phyloP scores from a whole-genome alignment of 2,797 vertebrate genomes.

The Channallabes apus region DNA sequence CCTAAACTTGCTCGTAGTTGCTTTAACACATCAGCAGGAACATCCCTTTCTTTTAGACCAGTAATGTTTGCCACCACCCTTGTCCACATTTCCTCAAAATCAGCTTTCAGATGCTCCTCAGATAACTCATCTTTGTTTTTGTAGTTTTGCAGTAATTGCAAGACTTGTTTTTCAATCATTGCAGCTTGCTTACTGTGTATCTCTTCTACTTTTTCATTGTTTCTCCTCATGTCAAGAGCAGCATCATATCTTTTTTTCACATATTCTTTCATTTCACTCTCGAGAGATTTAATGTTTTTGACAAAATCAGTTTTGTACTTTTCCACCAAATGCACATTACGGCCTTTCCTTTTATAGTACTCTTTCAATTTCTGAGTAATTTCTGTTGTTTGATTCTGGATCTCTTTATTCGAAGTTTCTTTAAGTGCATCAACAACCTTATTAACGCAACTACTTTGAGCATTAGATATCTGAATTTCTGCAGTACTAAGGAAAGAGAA shows the following conservation, averaged over 20 bases:
- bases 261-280: constrained; percentile 49
- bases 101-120: background rate
- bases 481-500: constrained; percentile 47
- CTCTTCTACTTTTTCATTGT: constrained; percentile 36
- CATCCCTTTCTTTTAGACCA: constrained; percentile 33
- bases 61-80: background rate
- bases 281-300: constrained; percentile 39
- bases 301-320: constrained; percentile 63
- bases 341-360: constrained; percentile 58
- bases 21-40: background rate
- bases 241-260: constrained; percentile 13
- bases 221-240: constrained; percentile 19
- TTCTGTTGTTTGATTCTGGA: background rate
- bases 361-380: constrained; percentile 33
- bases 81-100: constrained; percentile 63
- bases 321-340: constrained; percentile 59
- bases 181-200: constrained; percentile 47
- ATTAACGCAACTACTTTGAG: background rate
- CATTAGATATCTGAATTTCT: constrained; percentile 60
- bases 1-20: constrained; percentile 27
- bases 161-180: constrained; percentile 56
- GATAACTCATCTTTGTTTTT: constrained; percentile 27
- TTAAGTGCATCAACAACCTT: background rate
- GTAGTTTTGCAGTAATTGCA: constrained; percentile 50
- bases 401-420: accelerated